These are phyloP conservation scores for Aegotheles bennettii DNA, from an alignment of 2,113 vertebrate genomes.

Conservation along the genomic window DNA sequence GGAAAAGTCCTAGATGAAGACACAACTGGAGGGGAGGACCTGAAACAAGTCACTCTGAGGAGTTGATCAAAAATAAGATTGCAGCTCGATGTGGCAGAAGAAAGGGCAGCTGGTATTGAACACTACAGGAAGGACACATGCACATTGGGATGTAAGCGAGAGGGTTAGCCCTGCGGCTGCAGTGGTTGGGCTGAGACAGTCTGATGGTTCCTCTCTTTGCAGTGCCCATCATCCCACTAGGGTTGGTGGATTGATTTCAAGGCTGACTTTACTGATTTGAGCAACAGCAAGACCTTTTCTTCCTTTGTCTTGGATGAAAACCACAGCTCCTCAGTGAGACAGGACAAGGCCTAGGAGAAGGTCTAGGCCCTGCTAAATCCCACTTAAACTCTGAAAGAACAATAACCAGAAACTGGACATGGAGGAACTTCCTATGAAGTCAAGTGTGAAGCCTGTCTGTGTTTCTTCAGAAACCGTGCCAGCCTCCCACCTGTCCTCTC, in stretches of 20 bases:
- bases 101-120: neutral
- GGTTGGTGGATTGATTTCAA: neutral
- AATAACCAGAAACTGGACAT: neutral
- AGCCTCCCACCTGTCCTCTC: neutral
- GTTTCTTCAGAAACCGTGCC: neutral
- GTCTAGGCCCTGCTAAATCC: neutral
- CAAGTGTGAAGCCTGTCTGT: neutral
- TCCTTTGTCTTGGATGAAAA: neutral
- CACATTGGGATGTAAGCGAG: neutral
- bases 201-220: neutral
- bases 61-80: neutral
- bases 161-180: neutral
- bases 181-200: neutral
- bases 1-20: neutral
- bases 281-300: neutral
- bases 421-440: neutral
- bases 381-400: neutral
- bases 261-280: neutral
- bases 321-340: neutral
- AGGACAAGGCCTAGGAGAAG: neutral
- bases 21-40: neutral
- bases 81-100: neutral
- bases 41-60: neutral
- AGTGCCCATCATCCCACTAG: rapidly evolving
- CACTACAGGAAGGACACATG: neutral